These are phyloP conservation scores for Drosophila rubida DNA, from an alignment of 2,888 invertebrate genomes.

Conservation along the genomic window DNA sequence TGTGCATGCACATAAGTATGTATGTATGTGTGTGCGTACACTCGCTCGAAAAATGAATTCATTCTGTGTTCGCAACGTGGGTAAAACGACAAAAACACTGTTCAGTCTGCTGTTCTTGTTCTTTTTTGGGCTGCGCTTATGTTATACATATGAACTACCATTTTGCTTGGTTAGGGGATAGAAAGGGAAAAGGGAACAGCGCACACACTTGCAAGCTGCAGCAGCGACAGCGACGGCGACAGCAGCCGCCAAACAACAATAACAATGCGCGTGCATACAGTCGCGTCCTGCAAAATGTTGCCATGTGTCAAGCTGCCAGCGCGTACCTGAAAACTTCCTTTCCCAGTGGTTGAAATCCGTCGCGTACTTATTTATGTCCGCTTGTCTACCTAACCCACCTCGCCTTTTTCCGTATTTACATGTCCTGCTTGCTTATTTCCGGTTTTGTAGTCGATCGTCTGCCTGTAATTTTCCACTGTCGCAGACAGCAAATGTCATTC, in stretches of 20 bases:
- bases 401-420: conserved; percentile 20
- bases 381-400: conserved; percentile 39
- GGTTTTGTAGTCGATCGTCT: conserved; percentile 19
- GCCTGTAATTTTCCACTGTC: neutral
- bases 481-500: neutral
- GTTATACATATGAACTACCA: conserved; percentile 32
- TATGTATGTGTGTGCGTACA: conserved; percentile 8
- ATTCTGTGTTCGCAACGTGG: conserved; percentile 45
- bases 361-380: conserved; percentile 18
- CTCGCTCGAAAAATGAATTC: conserved; percentile 25
- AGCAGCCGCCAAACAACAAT: conserved; percentile 15
- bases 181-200: conserved; percentile 22
- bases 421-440: conserved; percentile 39
- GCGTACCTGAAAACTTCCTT: conserved; percentile 14
- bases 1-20: conserved; percentile 9
- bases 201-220: conserved; percentile 38
- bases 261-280: conserved; percentile 40
- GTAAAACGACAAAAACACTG: conserved; percentile 28
- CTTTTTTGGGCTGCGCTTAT: conserved; percentile 19
- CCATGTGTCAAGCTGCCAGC: conserved; percentile 3
- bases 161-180: conserved; percentile 31
- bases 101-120: conserved; percentile 36
- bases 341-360: neutral
- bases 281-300: conserved; percentile 35
- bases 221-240: neutral